Base-by-base conservation (phyloP, 2,888 invertebrate genomes). In the Salpingus planirostris region DNA sequence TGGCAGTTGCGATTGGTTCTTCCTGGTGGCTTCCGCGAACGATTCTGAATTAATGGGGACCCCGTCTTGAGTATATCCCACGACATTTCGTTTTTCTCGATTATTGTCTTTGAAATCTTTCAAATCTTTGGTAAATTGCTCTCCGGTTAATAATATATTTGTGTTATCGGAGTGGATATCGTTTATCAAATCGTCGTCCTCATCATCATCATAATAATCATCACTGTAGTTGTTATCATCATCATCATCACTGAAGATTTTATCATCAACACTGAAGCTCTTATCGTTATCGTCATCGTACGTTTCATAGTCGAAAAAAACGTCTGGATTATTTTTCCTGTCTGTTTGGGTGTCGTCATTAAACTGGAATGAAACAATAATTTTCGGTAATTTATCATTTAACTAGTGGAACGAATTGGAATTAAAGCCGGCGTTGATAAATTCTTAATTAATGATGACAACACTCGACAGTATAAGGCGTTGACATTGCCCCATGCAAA, bases 31-130 rank as follows among this genome's bases (percentile, higher is more conserved):
- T 36, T 54, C 49, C 2, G 55, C 55, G 36, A 62, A 62, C 11
- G 64, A 58, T 39, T 60, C 65, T 31, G 55, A 49, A 34, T 60
- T 55, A 24, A 62, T 51, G n/a, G 57, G 50, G 32, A 65, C 48
- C 22, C 65, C 66, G 48, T 59, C 58, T 4, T 44, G 23, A 7
- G 57, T 57, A 11, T 52, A 43, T 6, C 47, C 49, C 8, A 52
- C 31, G 21, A 68, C 58, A 21, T 65, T 63, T 30, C 69, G 60
- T 43, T 60, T 51, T 43, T 50, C 54, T 40, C 67, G 60, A 14
- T 12, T 33, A 11, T 25, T 24, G 14, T 46, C 37, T 29, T 33
- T 36, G 23, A 38, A 41, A 11, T 46, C 37, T n/a, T n/a, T n/a
- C n/a, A n/a, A n/a, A n/a, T n/a, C n/a, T 31, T 47, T 46, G 4